Conservation (phyloP, 2,113 vertebrate genomes). For the Hemiprocne comata region DNA sequence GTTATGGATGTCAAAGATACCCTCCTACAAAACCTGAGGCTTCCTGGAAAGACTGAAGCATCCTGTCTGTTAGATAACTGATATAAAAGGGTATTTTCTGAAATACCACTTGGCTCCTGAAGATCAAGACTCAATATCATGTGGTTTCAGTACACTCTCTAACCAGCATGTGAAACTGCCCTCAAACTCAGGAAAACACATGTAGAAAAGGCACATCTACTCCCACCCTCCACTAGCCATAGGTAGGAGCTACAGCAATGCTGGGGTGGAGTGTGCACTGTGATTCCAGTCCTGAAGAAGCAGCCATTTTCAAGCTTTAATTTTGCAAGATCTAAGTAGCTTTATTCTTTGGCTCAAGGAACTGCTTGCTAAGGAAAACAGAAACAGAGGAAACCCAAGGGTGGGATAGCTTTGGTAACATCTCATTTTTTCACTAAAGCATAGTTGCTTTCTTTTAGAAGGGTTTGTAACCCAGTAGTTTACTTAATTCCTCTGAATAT, state of each 20-base stretch:
- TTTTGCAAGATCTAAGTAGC: not conserved
- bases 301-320: not conserved
- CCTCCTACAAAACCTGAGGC: not conserved
- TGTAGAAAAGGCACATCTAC: not conserved
- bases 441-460: not conserved
- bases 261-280: not conserved
- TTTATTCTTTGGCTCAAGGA: not conserved
- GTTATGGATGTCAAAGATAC: not conserved
- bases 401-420: not conserved
- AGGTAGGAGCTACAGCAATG: not conserved
- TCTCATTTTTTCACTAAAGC: not conserved
- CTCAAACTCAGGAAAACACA: not conserved
- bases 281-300: not conserved
- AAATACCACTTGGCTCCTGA: not conserved
- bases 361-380: not conserved
- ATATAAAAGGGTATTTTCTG: not conserved
- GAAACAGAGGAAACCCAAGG: not conserved
- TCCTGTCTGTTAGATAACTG: not conserved
- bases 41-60: not conserved
- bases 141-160: not conserved
- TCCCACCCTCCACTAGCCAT: rapidly evolving
- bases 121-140: not conserved
- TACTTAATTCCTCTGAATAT: not conserved
- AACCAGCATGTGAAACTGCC: not conserved
- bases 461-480: not conserved